Conservation (phyloP, 2,888 invertebrate genomes). For the Thymelicus lineola region DNA sequence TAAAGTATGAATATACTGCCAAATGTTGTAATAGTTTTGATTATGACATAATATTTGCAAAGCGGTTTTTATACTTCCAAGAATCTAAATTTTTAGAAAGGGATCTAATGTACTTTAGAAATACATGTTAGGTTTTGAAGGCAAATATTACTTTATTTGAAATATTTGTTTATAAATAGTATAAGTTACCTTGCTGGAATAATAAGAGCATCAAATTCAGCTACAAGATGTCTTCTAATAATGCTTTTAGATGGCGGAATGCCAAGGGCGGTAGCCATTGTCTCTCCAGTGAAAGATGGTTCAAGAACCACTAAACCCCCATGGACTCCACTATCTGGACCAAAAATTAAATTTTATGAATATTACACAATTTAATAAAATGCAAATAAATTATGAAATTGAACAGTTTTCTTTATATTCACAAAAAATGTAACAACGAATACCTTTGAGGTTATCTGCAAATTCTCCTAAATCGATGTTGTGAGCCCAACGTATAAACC, state of each 20-base stretch:
- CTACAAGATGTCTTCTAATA: constrained; percentile 95
- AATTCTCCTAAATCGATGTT: constrained; percentile 97
- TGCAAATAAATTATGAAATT: too few relatives aligned
- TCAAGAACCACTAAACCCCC: constrained; percentile 97
- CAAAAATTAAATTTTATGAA: too few relatives aligned
- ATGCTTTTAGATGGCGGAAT: constrained; percentile 97
- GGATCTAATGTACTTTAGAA: not conserved
- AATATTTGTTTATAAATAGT: not conserved
- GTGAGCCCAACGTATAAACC: constrained; percentile 97
- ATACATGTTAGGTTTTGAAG: not conserved
- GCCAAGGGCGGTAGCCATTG: constrained; percentile 96
- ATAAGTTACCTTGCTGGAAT: constrained; percentile 94
- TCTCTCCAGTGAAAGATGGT: constrained; percentile 97
- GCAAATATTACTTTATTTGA: constrained; percentile 31
- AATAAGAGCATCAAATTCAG: constrained; percentile 95
- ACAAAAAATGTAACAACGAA: too few relatives aligned
- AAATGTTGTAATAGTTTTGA: constrained; percentile 14
- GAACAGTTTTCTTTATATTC: too few relatives aligned
- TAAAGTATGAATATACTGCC: constrained; percentile 10
- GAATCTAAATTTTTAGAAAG: not conserved
- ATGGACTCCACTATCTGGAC: constrained; percentile 95
- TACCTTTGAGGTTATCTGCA: constrained; percentile 96
- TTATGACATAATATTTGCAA: constrained; percentile 28
- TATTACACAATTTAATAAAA: too few relatives aligned
- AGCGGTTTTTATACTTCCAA: not conserved